Percentiles rank a stretch among this genome's conserved stretches.
These are phyloP conservation scores for Amazona ochrocephala DNA, from an alignment of 2,797 vertebrate species.

Conservation along the genomic window DNA sequence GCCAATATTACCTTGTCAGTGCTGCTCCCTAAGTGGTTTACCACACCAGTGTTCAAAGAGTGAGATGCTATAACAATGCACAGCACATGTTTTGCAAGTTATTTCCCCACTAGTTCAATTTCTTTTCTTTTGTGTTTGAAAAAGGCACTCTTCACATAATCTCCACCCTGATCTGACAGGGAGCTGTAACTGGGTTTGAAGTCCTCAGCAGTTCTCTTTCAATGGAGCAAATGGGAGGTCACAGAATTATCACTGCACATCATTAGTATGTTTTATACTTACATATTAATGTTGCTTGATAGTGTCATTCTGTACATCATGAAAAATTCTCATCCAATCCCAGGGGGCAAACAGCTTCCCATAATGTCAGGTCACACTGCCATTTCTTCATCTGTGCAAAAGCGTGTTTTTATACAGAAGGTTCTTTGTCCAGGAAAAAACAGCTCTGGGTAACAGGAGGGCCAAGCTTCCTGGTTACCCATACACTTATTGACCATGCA, in stretches of 20 bases:
- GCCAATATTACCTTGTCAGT: slow-evolving; percentile 3
- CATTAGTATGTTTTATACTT: background rate
- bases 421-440: background rate
- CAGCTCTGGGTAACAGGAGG: background rate
- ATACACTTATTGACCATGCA: slow-evolving; percentile 43
- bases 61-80: background rate
- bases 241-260: background rate
- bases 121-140: background rate
- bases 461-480: slow-evolving; percentile 52
- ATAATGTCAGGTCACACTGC: background rate
- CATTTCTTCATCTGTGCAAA: background rate
- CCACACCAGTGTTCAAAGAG: background rate
- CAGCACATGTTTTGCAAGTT: slow-evolving; percentile 12
- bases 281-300: background rate
- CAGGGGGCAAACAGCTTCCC: background rate
- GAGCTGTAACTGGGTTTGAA: background rate
- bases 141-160: background rate
- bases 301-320: background rate
- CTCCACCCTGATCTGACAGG: background rate
- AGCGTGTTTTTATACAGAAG: background rate
- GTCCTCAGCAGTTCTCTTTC: background rate
- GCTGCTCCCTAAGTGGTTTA: slow-evolving; percentile 18
- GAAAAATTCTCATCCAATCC: background rate
- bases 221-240: rapidly evolving
- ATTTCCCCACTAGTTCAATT: background rate